Conservation (phyloP, 1,140 invertebrate genomes). For the Lepidostoma basale region DNA sequence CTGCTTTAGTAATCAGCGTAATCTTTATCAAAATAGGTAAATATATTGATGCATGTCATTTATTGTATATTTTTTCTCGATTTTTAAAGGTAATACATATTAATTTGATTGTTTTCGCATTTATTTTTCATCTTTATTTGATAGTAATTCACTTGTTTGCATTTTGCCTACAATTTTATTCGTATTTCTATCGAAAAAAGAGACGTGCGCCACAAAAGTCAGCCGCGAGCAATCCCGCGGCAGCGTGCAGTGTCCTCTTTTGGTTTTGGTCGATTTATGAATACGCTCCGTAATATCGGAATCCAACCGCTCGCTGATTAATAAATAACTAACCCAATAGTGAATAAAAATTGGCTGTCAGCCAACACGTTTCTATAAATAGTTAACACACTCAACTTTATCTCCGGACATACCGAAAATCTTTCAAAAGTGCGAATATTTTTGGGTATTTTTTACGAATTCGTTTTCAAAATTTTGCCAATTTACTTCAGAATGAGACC, state of each 20-base stretch:
- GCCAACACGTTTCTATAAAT: constrained; percentile 28
- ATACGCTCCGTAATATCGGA: constrained; percentile 2
- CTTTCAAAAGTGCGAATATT: constrained; percentile 6
- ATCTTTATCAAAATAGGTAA: constrained; percentile 1
- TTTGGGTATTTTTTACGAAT: background rate
- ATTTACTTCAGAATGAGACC: constrained; percentile 28
- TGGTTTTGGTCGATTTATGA: constrained; percentile 2
- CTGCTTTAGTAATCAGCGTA: background rate
- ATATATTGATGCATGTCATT: constrained; percentile 11
- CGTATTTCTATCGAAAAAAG: no score
- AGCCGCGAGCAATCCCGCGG: constrained; percentile 1
- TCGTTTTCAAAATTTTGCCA: background rate
- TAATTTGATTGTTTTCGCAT: no score
- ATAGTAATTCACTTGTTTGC: no score
- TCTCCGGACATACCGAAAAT: constrained; percentile 6
- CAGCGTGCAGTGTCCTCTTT: background rate
- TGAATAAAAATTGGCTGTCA: constrained; percentile 18
- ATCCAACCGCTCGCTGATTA: constrained; percentile 13
- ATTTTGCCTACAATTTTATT: no score
- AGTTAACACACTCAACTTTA: constrained; percentile 16
- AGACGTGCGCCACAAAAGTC: no score
- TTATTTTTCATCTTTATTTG: no score
- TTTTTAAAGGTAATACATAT: no score
- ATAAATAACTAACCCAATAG: constrained; percentile 18
- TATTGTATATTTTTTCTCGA: no score